Evolutionary conservation across 2,888 invertebrate species (phyloP).

Genomic region (Platypus cylindrus): DNA sequence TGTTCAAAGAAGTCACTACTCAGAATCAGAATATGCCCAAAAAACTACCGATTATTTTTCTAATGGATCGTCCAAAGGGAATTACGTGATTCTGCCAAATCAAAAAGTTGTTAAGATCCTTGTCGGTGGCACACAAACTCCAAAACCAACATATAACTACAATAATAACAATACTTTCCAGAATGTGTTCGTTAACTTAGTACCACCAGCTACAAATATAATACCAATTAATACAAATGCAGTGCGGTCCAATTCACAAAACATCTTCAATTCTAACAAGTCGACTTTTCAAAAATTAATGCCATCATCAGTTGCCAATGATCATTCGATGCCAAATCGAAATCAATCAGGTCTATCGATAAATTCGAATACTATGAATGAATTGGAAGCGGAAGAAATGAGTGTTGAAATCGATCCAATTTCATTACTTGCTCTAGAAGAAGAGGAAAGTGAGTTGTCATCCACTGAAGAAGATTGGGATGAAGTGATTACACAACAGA

Average conservation of each 20-base stretch:
- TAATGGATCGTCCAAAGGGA: slow-evolving; percentile 16
- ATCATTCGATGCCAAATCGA: slow-evolving; percentile 13
- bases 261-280: slow-evolving; percentile 29
- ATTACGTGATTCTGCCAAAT: slow-evolving; percentile 27
- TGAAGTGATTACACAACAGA: slow-evolving; percentile 26
- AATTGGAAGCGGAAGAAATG: slow-evolving; percentile 30
- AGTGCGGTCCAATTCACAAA: slow-evolving; percentile 28
- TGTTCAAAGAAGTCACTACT: slow-evolving; percentile 25
- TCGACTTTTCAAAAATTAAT: slow-evolving; percentile 28
- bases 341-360: slow-evolving; percentile 15
- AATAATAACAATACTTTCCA: slow-evolving; percentile 24
- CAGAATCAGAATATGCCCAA: slow-evolving; percentile 19
- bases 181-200: slow-evolving; percentile 30
- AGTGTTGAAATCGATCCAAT: slow-evolving; percentile 33
- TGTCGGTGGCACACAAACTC: slow-evolving; percentile 21
- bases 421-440: slow-evolving; percentile 23
- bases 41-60: slow-evolving; percentile 16
- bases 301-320: slow-evolving; percentile 17
- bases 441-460: slow-evolving; percentile 16
- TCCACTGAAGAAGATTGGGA: slow-evolving; percentile 29
- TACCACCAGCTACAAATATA: slow-evolving; percentile 22
- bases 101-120: slow-evolving; percentile 28
- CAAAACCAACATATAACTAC: slow-evolving; percentile 16
- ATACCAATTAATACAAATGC: slow-evolving; percentile 15
- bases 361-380: slow-evolving; percentile 24